Percentiles rank a stretch among this genome's conserved stretches.
Evolutionary conservation across 92 coral and sea anemone genomes (phyloP).

Genomic region (Epizoanthus fatuus): DNA sequence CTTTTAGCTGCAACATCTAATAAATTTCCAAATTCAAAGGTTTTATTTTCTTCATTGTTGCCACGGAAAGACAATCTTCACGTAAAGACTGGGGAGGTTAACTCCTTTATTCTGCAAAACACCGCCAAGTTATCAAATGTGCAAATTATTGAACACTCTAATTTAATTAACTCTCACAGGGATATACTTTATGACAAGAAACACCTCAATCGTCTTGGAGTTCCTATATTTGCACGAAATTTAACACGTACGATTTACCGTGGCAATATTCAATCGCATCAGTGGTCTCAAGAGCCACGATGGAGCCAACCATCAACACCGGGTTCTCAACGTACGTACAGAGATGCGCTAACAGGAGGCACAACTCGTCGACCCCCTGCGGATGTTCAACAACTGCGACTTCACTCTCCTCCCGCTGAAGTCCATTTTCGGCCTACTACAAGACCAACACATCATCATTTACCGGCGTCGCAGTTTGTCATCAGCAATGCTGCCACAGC

Average conservation of each 20-base stretch:
- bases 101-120: neutral
- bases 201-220: slow-evolving; percentile 17
- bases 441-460: neutral
- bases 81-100: neutral
- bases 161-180: slow-evolving; percentile 3
- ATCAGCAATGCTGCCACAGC: neutral
- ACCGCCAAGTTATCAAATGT: slow-evolving; percentile 9
- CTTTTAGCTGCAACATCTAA: neutral
- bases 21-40: neutral
- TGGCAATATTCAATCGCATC: neutral
- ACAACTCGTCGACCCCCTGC: neutral
- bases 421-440: neutral
- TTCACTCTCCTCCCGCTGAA: neutral
- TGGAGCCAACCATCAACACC: neutral
- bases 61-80: slow-evolving; percentile 19
- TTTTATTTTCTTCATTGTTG: slow-evolving; percentile 11
- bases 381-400: neutral
- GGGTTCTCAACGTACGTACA: neutral
- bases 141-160: slow-evolving; percentile 2
- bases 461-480: neutral
- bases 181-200: slow-evolving; percentile 17
- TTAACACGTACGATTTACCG: neutral
- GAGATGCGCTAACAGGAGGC: neutral
- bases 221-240: slow-evolving; percentile 18
- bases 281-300: neutral